A percentile compares a stretch with the other conserved stretches of the same genome.
phyloP scores from a whole-genome alignment of 2,888 invertebrate species.

The Ptilodon capucinus region DNA sequence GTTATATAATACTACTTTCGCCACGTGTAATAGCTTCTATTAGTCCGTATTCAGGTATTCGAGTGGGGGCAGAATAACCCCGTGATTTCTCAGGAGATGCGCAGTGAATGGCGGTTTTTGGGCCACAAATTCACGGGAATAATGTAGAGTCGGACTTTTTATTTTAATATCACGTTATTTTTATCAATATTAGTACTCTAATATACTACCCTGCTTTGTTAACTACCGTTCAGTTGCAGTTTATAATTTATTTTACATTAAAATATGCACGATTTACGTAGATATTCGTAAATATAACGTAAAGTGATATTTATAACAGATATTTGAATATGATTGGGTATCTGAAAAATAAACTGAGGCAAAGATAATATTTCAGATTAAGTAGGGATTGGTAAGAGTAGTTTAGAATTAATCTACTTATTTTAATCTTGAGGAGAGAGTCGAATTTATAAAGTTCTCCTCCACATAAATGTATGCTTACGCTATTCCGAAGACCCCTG shows the following conservation, averaged over 20 bases:
- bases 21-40: constrained; percentile 38
- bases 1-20: constrained; percentile 14
- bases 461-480: constrained; percentile 34
- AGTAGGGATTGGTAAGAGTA: too few relatives aligned
- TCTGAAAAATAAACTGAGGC: too few relatives aligned
- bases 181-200: too few relatives aligned
- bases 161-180: not conserved
- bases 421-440: not conserved
- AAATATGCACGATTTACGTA: too few relatives aligned
- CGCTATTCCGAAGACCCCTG: constrained; percentile 22
- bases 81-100: constrained; percentile 58
- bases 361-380: too few relatives aligned
- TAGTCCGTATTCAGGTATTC: constrained; percentile 40
- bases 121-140: constrained; percentile 37
- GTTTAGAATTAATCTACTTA: too few relatives aligned
- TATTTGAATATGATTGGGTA: too few relatives aligned
- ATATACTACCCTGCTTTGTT: too few relatives aligned
- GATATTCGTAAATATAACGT: too few relatives aligned
- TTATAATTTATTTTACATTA: too few relatives aligned
- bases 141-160: constrained; percentile 21
- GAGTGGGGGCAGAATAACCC: constrained; percentile 51
- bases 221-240: too few relatives aligned
- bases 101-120: constrained; percentile 55
- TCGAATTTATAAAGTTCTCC: constrained; percentile 5
- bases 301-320: too few relatives aligned